A percentile compares a stretch with the other conserved stretches of the same genome.
These are phyloP conservation scores for Mamestra brassicae DNA, from an alignment of 2,888 invertebrate genomes.

Conservation along the genomic window DNA sequence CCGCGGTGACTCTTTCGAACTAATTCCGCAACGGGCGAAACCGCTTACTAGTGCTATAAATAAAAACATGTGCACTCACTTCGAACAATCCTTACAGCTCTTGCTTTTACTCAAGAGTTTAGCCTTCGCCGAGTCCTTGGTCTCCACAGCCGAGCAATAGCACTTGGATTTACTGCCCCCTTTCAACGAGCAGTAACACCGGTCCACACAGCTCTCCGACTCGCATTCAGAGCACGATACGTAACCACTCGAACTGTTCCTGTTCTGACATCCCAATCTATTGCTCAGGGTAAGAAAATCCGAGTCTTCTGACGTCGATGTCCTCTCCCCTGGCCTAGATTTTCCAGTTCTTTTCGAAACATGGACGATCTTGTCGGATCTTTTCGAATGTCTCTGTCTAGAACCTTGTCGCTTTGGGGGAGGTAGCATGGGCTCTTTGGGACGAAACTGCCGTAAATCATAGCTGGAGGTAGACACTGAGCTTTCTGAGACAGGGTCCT, in stretches of 20 bases:
- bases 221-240: slow-evolving; percentile 97
- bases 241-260: slow-evolving; percentile 93
- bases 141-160: slow-evolving; percentile 91
- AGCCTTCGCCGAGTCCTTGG: slow-evolving; percentile 80
- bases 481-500: slow-evolving; percentile 89
- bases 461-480: slow-evolving; percentile 92
- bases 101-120: slow-evolving; percentile 81
- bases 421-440: slow-evolving; percentile 88
- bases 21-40: no score
- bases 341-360: slow-evolving; percentile 86
- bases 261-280: slow-evolving; percentile 91
- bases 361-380: slow-evolving; percentile 83
- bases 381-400: slow-evolving; percentile 84
- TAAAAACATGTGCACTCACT: slow-evolving; percentile 76
- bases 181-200: slow-evolving; percentile 96
- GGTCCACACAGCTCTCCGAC: slow-evolving; percentile 96
- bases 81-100: slow-evolving; percentile 87
- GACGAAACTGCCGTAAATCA: slow-evolving; percentile 91
- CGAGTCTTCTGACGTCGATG: slow-evolving; percentile 92
- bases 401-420: slow-evolving; percentile 85
- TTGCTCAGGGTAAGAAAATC: slow-evolving; percentile 91
- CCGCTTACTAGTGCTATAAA: not conserved
- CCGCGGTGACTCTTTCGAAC: no score
- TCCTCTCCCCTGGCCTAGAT: slow-evolving; percentile 90
- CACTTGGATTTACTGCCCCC: slow-evolving; percentile 91